A percentile compares a stretch with the other conserved stretches of the same genome.
phyloP scores from a whole-genome alignment of 1,140 invertebrate species.

The Trichonephila clavipes region DNA sequence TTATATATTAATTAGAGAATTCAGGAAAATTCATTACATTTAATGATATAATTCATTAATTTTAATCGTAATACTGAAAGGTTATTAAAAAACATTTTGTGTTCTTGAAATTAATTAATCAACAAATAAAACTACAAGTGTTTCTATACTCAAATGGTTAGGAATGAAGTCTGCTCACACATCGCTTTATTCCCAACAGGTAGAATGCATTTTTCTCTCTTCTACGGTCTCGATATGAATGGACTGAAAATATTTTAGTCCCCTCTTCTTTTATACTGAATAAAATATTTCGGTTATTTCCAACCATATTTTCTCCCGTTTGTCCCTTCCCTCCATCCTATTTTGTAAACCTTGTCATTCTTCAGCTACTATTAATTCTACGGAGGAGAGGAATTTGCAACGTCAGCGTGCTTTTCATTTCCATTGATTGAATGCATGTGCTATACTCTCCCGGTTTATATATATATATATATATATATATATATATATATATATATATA shows the following conservation, averaged over 20 bases:
- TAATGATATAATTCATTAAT: too few species aligned
- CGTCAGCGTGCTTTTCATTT: conserved; percentile 66
- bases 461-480: too few species aligned
- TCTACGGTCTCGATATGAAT: conserved; percentile 15
- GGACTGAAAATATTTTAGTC: conserved; percentile 65
- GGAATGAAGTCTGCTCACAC: neutral
- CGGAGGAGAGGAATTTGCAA: conserved; percentile 70
- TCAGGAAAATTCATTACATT: too few species aligned
- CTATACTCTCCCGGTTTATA: neutral
- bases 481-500: conserved; percentile 7
- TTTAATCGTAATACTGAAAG: too few species aligned
- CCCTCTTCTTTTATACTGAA: conserved; percentile 28
- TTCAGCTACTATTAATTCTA: conserved; percentile 65
- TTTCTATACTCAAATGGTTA: too few species aligned
- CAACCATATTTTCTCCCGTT: conserved; percentile 39
- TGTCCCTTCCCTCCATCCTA: neutral
- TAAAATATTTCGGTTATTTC: conserved; percentile 66
- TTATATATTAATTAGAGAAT: too few species aligned
- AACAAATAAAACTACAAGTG: too few species aligned
- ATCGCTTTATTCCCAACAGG: conserved; percentile 70
- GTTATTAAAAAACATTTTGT: too few species aligned
- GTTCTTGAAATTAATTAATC: too few species aligned
- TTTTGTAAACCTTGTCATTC: conserved; percentile 58
- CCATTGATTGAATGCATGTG: conserved; percentile 63
- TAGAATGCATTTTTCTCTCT: conserved; percentile 3